These are phyloP conservation scores for Poeciliopsis paucimaculata DNA, from an alignment of 2,797 vertebrate species.

Conservation along the genomic window DNA sequence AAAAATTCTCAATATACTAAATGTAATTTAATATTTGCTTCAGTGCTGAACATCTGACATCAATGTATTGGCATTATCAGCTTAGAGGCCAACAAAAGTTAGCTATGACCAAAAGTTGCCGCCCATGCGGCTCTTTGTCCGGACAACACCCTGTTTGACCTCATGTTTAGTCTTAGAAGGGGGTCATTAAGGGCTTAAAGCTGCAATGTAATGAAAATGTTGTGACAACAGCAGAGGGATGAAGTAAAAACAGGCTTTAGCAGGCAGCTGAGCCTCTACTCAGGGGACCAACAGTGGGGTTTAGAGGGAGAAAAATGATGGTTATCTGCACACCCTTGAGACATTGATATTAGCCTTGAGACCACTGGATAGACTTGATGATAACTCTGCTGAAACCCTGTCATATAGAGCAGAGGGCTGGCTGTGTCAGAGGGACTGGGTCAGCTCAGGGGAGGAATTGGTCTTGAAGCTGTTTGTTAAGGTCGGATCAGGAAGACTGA, in stretches of 20 bases:
- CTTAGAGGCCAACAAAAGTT: slow-evolving; percentile 5
- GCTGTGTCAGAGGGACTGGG: slow-evolving; percentile 24
- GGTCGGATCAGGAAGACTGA: neutral
- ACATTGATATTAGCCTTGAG: slow-evolving; percentile 75
- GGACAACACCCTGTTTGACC: slow-evolving; percentile 70
- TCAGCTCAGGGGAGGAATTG: slow-evolving; percentile 11
- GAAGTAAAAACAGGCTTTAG: slow-evolving; percentile 73
- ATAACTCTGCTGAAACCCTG: slow-evolving; percentile 64
- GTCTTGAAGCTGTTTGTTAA: slow-evolving; percentile 6
- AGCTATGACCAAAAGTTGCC: slow-evolving; percentile 25
- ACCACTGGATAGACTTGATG: slow-evolving; percentile 72
- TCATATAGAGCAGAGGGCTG: slow-evolving; percentile 42
- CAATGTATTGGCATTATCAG: slow-evolving; percentile 15
- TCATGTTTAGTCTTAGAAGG: slow-evolving; percentile 71
- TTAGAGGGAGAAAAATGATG: slow-evolving; percentile 71
- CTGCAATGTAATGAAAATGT: slow-evolving; percentile 79
- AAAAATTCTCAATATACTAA: neutral
- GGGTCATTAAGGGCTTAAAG: slow-evolving; percentile 72
- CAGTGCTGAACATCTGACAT: slow-evolving; percentile 7
- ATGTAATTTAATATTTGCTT: neutral
- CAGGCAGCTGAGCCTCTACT: slow-evolving; percentile 71
- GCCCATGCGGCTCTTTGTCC: slow-evolving; percentile 42
- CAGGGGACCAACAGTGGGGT: slow-evolving; percentile 55
- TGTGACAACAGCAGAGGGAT: slow-evolving; percentile 72
- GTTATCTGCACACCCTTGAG: slow-evolving; percentile 75